Evolutionary conservation across 1,140 invertebrate genomes (phyloP).

Genomic region (Teleopsis dalmanni): DNA sequence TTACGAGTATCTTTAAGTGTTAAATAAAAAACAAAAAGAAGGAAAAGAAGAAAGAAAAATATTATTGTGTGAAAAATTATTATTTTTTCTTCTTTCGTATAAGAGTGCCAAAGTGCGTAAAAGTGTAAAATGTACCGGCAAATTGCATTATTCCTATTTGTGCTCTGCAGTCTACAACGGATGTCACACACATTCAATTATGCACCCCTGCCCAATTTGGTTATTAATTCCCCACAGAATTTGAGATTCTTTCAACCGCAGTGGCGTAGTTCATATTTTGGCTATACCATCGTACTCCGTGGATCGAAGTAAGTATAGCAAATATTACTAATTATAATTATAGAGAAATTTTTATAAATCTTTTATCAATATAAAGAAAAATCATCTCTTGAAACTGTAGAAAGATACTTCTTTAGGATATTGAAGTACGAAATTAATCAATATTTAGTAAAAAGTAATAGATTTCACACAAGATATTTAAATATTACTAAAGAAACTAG

Average conservation of each 20-base stretch:
- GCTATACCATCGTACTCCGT: slow-evolving; percentile 35
- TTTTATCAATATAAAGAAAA: too few relatives aligned
- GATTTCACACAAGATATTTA: too few relatives aligned
- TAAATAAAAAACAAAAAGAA: slow-evolving; percentile 4
- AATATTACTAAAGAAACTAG: too few relatives aligned
- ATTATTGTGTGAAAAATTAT: background rate
- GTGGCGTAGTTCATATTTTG: slow-evolving; percentile 38
- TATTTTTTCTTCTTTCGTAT: background rate
- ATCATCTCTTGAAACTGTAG: too few relatives aligned
- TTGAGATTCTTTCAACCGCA: slow-evolving; percentile 27
- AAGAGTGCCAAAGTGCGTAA: too few relatives aligned
- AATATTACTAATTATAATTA: background rate
- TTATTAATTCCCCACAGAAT: slow-evolving; percentile 22
- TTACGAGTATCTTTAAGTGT: too few relatives aligned
- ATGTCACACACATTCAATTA: slow-evolving; percentile 26
- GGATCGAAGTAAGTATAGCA: slow-evolving; percentile 27
- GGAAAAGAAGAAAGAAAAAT: background rate
- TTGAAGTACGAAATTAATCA: too few relatives aligned
- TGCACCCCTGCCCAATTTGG: slow-evolving; percentile 24
- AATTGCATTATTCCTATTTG: slow-evolving; percentile 2
- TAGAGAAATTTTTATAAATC: too few relatives aligned
- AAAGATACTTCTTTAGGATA: too few relatives aligned
- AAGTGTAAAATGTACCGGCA: slow-evolving; percentile 3
- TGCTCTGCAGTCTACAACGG: slow-evolving; percentile 1
- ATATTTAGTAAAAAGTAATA: too few relatives aligned